Evolutionary conservation across 2,888 invertebrate genomes (phyloP), one percentile per base, ranked within the genome.

Genomic region (Aphodius sticticus): DNA sequence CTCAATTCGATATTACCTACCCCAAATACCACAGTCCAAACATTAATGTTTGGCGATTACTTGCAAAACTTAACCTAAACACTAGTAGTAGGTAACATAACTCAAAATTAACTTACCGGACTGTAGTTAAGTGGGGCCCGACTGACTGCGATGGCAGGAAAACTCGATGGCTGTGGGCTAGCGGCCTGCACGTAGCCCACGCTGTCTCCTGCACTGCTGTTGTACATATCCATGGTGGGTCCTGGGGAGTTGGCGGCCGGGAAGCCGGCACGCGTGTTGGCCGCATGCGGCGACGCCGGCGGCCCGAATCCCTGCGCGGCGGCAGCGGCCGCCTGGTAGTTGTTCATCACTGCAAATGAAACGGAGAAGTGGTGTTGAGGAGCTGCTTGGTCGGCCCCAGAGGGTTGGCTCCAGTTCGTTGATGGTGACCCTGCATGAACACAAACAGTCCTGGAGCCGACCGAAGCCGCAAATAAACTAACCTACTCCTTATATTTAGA

Each of bases 91-190:
- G 3, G 26, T n/a, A n/a, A n/a, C n/a, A 26, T 26, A 1, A 3
- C 26, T 26, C 3, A 26, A 26, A 26, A 1, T 26, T 3, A 83
- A 93, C 95, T 94, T 92, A 96, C 96, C 93, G 96, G 96, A 93
- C 95, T 96, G 91, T 96, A 96, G 92, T 96, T 96, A 91, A 96
- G 94, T 90, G 96, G 96, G 88, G 96, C 96, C 89, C 96, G 95
- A 92, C 96, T 96, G 88, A 97, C 96, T 86, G 96, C 96, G 90
- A 97, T 96, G 86, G 96, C 95, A 88, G 97, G 97, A 91, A 97
- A 97, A 87, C 96, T 96, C 88, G 97, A 96, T 86, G 98, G 98
- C 91, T 98, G 98, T 87, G 98, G 98, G 91, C 97, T 97, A 86
- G 98, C 97, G 86, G 98, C 97, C 92, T 98, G 98, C 89, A 98